Base-by-base conservation (phyloP, 2,113 vertebrate genomes). In the Orthonyx spaldingii region DNA sequence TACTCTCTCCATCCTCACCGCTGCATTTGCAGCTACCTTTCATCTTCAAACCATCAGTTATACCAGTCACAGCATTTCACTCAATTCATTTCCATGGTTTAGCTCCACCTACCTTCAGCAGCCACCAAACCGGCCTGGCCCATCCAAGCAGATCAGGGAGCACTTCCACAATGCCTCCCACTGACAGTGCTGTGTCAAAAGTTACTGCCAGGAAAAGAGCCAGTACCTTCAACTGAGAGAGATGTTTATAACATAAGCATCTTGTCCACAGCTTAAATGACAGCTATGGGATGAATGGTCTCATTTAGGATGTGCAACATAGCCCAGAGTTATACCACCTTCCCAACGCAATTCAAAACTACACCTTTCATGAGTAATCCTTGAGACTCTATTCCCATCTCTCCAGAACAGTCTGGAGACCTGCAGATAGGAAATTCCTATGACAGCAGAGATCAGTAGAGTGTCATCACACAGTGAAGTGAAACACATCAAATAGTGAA, bases 311-410 rank as follows among this genome's bases (percentile, higher is more conserved):
- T 47, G 23, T 19, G 60, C 4, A 5, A 56, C 8, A 22, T 1
- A 82, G 24, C 30, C 35, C 26, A 33, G 20, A 74, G 41, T 65
- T 64, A 21, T 3, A 74, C 22, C 26, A 42, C 7, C 30, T 55
- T 26, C 17, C 23, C 23, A 42, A 22, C 0, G 14, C 6, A 80
- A 47, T 13, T 65, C 52, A 42, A 27, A 79, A 52, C 33, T 7
- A 26, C 13, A 14, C 11, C 16, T 80, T 37, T 21, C 71, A 70
- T 0, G 0, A 41, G 26, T 20, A 70, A 20, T 30, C 33, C 17
- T 53, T 52, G 23, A 71, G 37, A 61, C 23, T 6, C 52, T 57
- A 27, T 57, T 80, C 47, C 47, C 42, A n/a, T 10, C 42, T 57
- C 16, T 13, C 19, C 61, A 70, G 33, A 86, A 56, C 0, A 83